Base-by-base conservation (phyloP, 2,113 vertebrate genomes). In the Lathamus discolor region DNA sequence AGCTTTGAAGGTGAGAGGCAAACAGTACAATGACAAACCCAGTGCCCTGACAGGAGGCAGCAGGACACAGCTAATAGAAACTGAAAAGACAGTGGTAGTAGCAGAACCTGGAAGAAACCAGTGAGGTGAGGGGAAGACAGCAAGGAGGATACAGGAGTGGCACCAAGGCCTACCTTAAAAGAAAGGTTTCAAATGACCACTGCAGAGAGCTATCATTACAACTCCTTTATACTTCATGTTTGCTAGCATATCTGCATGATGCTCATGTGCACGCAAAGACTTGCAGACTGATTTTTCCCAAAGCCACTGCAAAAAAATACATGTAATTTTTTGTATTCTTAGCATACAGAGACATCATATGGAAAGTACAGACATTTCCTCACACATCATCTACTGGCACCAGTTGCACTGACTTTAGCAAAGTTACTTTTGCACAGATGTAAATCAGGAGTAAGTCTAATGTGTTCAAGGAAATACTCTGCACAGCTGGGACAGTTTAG, bases 401-500 rank as follows among this genome's bases (percentile, higher is more conserved):
- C 46, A 41, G 13, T 62, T 61, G 29, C 80, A 81, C 1, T 82
- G 61, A 90, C 48, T 92, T 90, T 28, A 90, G 46, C 10, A 77
- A 82, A 94, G 64, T 86, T 86, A 81, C 46, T 88, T 90, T 90
- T 90, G 57, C 79, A 83, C 83, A 66, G 59, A 57, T 61, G 27
- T 61, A 74, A 93, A 92, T 59, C 57, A 59, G 22, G 22, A 96
- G 49, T 49, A 92, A 92, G 55, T 37, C 68, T 33, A 94, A 6
- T 61, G 41, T 88, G 92, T 75, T 88, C 76, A 72, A 83, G 88
- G 46, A 94, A 96, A 95, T 78, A 86, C 43, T 88, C 75, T 18
- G 35, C 63, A 94, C 95, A 97, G 95, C 92, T 96, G 95, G 93
- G 88, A 94, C 73, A 94, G 90, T 79, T 97, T 97, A 96, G 69